phyloP scores from a whole-genome alignment of 2,113 vertebrate species.

The Notarius lentiginosus region DNA sequence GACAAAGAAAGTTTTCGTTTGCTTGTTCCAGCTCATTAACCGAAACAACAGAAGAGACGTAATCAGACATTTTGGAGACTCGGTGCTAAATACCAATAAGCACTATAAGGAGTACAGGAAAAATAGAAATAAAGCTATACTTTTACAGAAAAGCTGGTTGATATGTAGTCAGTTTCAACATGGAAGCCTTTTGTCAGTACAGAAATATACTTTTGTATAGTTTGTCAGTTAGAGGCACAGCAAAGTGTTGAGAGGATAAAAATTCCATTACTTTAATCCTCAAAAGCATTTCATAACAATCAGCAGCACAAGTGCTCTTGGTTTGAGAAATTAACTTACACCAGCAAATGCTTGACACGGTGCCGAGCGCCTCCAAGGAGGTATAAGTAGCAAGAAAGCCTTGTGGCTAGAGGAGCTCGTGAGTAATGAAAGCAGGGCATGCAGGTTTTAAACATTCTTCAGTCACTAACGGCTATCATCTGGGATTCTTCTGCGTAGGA shows the following conservation, averaged over 20 bases:
- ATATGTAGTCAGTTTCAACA: background rate
- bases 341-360: background rate
- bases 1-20: background rate
- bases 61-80: background rate
- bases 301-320: background rate
- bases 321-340: background rate
- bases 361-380: background rate
- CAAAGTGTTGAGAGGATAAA: background rate
- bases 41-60: background rate
- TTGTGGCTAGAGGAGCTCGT: background rate
- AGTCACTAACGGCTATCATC: background rate
- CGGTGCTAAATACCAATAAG: background rate
- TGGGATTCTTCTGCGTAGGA: background rate
- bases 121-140: background rate
- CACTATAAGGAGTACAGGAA: background rate
- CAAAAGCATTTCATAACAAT: background rate
- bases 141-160: background rate
- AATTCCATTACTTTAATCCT: background rate
- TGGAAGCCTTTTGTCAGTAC: background rate
- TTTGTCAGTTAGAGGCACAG: background rate
- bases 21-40: background rate
- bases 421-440: conserved; percentile 1
- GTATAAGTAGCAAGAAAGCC: background rate
- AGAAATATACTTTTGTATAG: background rate
- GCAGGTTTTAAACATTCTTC: background rate